Evolutionary conservation across 1,140 invertebrate species (phyloP).

Genomic region (Drosophila ohnishii): DNA sequence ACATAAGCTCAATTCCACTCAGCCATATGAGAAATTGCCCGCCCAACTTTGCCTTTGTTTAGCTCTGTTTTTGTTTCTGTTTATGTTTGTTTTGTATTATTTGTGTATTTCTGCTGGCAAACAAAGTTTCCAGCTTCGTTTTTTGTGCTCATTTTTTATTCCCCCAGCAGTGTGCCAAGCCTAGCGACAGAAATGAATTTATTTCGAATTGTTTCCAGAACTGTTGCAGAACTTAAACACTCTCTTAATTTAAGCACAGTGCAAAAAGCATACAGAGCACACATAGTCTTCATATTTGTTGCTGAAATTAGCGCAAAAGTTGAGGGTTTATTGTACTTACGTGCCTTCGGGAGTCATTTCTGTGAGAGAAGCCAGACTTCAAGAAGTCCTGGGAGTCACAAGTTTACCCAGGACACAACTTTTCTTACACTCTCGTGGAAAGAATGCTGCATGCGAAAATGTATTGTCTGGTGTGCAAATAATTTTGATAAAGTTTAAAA

Average conservation of each 20-base stretch:
- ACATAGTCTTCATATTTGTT: constrained; percentile 32
- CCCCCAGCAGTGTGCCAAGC: constrained; percentile 14
- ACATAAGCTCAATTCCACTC: constrained; percentile 22
- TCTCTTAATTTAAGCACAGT: constrained; percentile 59
- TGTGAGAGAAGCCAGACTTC: constrained; percentile 8
- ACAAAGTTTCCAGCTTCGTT: constrained; percentile 36
- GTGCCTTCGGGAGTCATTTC: constrained; percentile 34
- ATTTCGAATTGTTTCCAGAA: constrained; percentile 56
- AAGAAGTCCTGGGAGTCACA: constrained; percentile 20
- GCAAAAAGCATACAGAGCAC: constrained; percentile 17
- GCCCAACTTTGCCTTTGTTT: constrained; percentile 41
- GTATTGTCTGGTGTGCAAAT: constrained; percentile 11
- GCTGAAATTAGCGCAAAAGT: constrained; percentile 69
- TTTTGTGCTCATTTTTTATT: constrained; percentile 31
- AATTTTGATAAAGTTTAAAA: neutral
- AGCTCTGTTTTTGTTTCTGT: constrained; percentile 46
- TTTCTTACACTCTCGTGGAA: constrained; percentile 8
- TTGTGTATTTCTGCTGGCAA: constrained; percentile 54
- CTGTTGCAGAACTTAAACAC: constrained; percentile 34
- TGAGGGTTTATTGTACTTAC: constrained; percentile 46
- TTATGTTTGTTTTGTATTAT: constrained; percentile 53
- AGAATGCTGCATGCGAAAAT: constrained; percentile 10
- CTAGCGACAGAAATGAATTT: constrained; percentile 59
- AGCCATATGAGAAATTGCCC: constrained; percentile 26
- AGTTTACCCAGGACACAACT: constrained; percentile 24